Evolutionary conservation across 2,797 vertebrate genomes (phyloP).

Genomic region (Somateria mollissima): DNA sequence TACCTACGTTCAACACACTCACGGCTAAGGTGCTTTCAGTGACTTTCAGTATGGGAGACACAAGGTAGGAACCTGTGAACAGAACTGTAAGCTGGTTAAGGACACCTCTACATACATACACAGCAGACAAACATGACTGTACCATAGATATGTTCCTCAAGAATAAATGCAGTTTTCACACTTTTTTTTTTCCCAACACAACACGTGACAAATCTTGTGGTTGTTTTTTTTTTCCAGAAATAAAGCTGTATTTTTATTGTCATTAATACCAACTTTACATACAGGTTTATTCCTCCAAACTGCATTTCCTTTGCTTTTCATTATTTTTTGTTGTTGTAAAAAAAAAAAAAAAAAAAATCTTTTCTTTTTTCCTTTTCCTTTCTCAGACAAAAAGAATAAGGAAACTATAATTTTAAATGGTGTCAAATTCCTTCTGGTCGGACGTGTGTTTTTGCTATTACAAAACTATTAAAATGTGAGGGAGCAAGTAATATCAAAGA

Average conservation of each 20-base stretch:
- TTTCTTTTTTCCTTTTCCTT: not conserved
- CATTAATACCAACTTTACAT: constrained; percentile 69
- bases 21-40: not conserved
- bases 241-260: constrained; percentile 71
- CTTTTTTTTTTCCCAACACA: not conserved
- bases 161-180: constrained; percentile 32
- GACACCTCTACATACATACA: not conserved
- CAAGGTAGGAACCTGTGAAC: not conserved
- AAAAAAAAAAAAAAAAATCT: not conserved
- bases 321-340: not conserved
- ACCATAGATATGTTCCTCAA: not conserved
- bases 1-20: not conserved
- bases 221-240: constrained; percentile 72
- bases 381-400: constrained; percentile 39
- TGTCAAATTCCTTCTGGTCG: not conserved
- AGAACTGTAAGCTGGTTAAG: not conserved
- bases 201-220: constrained; percentile 63
- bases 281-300: constrained; percentile 54
- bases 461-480: constrained; percentile 75
- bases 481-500: constrained; percentile 73
- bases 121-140: not conserved
- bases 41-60: not conserved
- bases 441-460: constrained; percentile 56
- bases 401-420: not conserved
- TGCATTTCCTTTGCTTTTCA: constrained; percentile 65